Percentiles rank a stretch among this genome's conserved stretches.
Conservation (phyloP, 2,113 vertebrate species). For the Silurus meridionalis region DNA sequence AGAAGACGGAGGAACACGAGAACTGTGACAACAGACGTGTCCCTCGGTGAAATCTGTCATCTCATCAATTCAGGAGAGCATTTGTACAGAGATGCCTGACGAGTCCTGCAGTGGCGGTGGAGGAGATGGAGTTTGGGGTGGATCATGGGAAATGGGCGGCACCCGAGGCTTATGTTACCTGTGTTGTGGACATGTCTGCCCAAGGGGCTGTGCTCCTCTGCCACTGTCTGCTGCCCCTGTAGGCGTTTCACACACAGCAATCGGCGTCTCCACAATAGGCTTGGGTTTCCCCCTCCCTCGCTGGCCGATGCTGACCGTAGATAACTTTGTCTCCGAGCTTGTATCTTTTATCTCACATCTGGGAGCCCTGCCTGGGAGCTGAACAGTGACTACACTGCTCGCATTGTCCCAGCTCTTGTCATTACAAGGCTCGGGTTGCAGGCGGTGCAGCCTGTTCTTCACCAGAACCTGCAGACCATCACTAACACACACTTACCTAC, state of each 20-base stretch:
- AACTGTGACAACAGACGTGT: constrained; percentile 51
- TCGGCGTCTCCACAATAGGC: constrained; percentile 54
- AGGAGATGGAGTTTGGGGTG: constrained; percentile 29
- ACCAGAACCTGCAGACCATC: constrained; percentile 21
- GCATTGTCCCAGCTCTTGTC: constrained; percentile 60
- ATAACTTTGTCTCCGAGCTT: constrained; percentile 70
- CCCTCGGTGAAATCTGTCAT: constrained; percentile 52
- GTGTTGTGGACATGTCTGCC: constrained; percentile 50
- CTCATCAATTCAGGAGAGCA: constrained; percentile 39
- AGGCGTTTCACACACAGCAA: constrained; percentile 50
- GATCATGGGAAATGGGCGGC: constrained; percentile 58
- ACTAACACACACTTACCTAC: not conserved
- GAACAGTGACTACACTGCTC: constrained; percentile 57
- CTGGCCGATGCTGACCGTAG: constrained; percentile 59
- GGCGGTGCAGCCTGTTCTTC: constrained; percentile 43
- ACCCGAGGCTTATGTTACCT: constrained; percentile 55
- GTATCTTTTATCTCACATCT: constrained; percentile 68
- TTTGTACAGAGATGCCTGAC: constrained; percentile 45
- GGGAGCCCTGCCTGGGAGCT: constrained; percentile 61
- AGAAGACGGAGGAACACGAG: constrained; percentile 36
- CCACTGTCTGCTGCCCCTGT: constrained; percentile 57
- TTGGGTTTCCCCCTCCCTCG: constrained; percentile 59
- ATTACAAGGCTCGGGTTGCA: constrained; percentile 60
- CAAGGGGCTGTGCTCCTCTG: constrained; percentile 47
- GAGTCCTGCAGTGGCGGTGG: not conserved